phyloP scores from a whole-genome alignment of 2,797 vertebrate species.

The Schizopygopsis pylzovi region DNA sequence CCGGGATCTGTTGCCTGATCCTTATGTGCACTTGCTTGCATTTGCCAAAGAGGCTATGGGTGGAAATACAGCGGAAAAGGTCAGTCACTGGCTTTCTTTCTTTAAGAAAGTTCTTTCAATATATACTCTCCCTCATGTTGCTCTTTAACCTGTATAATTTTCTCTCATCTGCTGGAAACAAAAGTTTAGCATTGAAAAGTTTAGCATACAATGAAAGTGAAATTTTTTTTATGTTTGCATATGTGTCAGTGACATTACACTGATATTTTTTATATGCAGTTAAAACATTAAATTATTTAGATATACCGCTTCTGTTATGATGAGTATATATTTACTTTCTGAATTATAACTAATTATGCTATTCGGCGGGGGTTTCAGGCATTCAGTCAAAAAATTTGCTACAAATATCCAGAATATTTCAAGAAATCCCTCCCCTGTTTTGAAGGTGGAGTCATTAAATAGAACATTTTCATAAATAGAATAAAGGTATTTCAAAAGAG shows the following conservation, averaged over 20 bases:
- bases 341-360: background rate
- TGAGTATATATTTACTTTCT: background rate
- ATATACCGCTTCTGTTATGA: too few relatives aligned
- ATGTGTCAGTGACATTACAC: background rate
- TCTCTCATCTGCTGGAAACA: background rate
- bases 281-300: background rate
- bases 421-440: background rate
- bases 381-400: background rate
- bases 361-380: background rate
- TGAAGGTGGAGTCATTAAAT: background rate
- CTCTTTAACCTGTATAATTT: background rate
- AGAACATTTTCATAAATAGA: too few relatives aligned
- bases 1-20: constrained; percentile 86
- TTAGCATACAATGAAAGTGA: background rate
- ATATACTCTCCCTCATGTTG: background rate
- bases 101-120: background rate
- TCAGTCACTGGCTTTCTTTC: constrained; percentile 61
- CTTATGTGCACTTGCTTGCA: constrained; percentile 82
- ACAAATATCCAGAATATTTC: background rate
- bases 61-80: constrained; percentile 77
- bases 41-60: constrained; percentile 85
- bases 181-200: too few relatives aligned
- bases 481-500: too few relatives aligned
- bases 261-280: background rate
- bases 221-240: background rate